Conservation (phyloP, 2,797 vertebrate genomes). For the Margarornis squamiger region DNA sequence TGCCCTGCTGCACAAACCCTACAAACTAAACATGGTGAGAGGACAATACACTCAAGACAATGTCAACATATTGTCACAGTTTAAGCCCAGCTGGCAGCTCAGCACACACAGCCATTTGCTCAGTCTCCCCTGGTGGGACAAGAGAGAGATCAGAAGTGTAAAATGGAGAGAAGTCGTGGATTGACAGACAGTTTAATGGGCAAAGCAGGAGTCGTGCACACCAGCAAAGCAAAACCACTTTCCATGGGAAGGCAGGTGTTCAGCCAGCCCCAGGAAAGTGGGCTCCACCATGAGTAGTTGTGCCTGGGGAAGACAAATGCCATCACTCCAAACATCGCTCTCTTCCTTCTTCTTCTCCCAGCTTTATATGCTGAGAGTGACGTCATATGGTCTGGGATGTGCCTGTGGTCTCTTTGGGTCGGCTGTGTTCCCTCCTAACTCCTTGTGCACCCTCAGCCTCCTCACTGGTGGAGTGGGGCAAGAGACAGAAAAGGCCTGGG, state of each 20-base stretch:
- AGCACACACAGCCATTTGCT: accelerated
- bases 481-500: background rate
- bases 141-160: background rate
- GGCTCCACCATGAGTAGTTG: no score
- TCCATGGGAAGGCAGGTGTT: background rate
- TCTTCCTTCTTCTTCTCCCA: no score
- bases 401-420: background rate
- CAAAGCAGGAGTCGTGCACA: background rate
- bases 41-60: background rate
- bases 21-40: background rate
- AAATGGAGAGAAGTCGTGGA: background rate
- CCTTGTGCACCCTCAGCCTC: no score
- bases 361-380: background rate
- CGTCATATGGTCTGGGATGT: background rate
- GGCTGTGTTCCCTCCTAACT: background rate
- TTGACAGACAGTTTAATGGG: background rate
- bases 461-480: background rate
- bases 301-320: background rate
- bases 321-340: background rate
- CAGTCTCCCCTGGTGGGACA: background rate
- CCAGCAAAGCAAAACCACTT: background rate
- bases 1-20: background rate
- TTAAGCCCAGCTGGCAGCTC: background rate
- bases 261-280: background rate
- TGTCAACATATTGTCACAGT: background rate